Evolutionary conservation across 2,797 vertebrate genomes (phyloP).

Genomic region (Bryconaethiops microstoma): DNA sequence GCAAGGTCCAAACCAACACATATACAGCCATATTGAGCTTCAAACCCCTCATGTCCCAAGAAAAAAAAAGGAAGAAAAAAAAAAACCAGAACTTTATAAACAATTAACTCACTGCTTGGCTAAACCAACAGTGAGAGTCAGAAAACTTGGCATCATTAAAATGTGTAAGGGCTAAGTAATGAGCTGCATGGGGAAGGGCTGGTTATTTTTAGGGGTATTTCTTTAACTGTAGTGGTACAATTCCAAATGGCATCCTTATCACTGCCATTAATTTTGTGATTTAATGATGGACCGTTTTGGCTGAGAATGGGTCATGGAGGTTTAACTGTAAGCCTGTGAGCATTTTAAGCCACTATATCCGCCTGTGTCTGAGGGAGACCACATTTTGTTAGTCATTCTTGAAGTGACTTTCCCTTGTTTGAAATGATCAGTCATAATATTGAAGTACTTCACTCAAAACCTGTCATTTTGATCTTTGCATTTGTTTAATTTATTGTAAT

Average conservation of each 20-base stretch:
- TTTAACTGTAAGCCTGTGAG: neutral
- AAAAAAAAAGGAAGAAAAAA: conserved; percentile 35
- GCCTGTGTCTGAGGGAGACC: neutral
- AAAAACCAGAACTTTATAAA: conserved; percentile 35
- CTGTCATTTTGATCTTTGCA: neutral
- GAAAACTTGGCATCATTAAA: conserved; percentile 57
- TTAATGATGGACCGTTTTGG: conserved; percentile 25
- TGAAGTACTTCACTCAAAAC: neutral
- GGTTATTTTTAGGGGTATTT: conserved; percentile 23
- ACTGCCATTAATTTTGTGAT: neutral
- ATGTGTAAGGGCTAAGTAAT: conserved; percentile 41
- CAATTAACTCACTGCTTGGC: conserved; percentile 52
- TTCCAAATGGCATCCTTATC: neutral
- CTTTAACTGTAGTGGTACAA: neutral
- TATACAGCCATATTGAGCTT: conserved; percentile 53
- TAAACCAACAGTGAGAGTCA: conserved; percentile 49
- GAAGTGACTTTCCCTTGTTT: neutral
- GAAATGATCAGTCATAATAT: neutral
- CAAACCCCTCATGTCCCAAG: conserved; percentile 42
- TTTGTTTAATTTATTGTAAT: neutral
- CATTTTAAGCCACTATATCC: neutral
- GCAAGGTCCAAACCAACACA: conserved; percentile 56
- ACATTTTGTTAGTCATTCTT: neutral
- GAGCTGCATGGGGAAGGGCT: conserved; percentile 7
- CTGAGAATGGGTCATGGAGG: neutral